Evolutionary conservation across 2,797 vertebrate genomes (phyloP).

Genomic region (Centroberyx gerrardi): DNA sequence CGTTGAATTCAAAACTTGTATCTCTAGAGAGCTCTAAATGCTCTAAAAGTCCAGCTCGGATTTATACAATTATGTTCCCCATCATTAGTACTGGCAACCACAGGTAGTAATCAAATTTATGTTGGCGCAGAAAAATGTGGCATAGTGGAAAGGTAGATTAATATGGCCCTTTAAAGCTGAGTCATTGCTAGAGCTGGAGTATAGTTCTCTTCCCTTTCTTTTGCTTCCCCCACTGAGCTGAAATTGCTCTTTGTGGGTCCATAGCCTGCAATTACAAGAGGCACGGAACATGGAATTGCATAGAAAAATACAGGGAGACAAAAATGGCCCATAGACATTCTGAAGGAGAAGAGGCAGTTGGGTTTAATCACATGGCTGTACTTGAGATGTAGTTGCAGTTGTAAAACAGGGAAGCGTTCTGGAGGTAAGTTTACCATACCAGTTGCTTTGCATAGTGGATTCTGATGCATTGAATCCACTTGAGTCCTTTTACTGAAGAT

Average conservation of each 20-base stretch:
- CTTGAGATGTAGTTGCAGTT: constrained; percentile 38
- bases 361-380: constrained; percentile 78
- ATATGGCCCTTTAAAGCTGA: constrained; percentile 66
- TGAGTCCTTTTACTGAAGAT: constrained; percentile 16
- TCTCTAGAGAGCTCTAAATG: constrained; percentile 48
- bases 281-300: constrained; percentile 76
- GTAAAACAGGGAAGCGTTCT: constrained; percentile 49
- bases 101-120: constrained; percentile 71
- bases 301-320: constrained; percentile 75
- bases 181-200: constrained; percentile 63
- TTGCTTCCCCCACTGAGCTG: constrained; percentile 63
- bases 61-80: constrained; percentile 67
- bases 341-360: constrained; percentile 53
- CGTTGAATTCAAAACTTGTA: constrained; percentile 46
- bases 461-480: constrained; percentile 16
- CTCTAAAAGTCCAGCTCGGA: constrained; percentile 36
- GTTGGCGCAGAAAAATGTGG: constrained; percentile 54
- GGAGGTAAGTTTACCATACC: constrained; percentile 9
- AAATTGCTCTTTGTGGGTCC: constrained; percentile 77
- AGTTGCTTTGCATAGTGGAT: constrained; percentile 14
- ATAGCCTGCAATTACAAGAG: constrained; percentile 80
- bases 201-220: constrained; percentile 60
- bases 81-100: constrained; percentile 76
- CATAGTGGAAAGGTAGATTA: constrained; percentile 74
- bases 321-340: constrained; percentile 75